These are phyloP conservation scores for Limnephilus rhombicus DNA, from an alignment of 2,888 invertebrate genomes.

Conservation along the genomic window DNA sequence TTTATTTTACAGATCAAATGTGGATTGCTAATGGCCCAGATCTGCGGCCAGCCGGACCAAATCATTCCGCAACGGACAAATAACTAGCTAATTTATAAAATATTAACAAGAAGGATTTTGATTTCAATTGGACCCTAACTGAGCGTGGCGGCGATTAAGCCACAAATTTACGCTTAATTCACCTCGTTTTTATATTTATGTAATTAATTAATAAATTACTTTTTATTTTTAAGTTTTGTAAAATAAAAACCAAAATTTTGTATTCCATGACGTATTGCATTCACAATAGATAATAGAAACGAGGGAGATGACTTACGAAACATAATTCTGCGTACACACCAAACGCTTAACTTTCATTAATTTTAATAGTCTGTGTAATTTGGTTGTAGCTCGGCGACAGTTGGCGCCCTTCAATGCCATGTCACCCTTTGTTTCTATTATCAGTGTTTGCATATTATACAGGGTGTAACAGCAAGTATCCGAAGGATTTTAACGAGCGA, in stretches of 20 bases:
- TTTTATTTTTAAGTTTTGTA: background rate
- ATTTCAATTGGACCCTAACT: background rate
- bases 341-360: too few species aligned
- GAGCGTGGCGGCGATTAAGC: background rate
- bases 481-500: too few species aligned
- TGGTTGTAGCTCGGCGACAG: too few species aligned
- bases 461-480: too few species aligned
- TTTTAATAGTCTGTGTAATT: too few species aligned
- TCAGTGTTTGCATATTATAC: too few species aligned
- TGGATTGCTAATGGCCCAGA: conserved; percentile 48
- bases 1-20: conserved; percentile 53
- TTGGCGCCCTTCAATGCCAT: too few species aligned
- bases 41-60: background rate
- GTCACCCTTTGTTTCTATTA: too few species aligned
- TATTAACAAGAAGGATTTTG: background rate
- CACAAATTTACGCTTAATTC: background rate
- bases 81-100: conserved; percentile 4
- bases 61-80: background rate
- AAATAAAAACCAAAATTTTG: background rate
- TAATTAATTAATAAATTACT: background rate
- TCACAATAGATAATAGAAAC: too few species aligned
- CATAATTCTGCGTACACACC: too few species aligned
- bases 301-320: too few species aligned
- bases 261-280: background rate
- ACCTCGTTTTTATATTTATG: background rate